phyloP scores from a whole-genome alignment of 2,888 invertebrate species.

The Strigamia transsilvanica region DNA sequence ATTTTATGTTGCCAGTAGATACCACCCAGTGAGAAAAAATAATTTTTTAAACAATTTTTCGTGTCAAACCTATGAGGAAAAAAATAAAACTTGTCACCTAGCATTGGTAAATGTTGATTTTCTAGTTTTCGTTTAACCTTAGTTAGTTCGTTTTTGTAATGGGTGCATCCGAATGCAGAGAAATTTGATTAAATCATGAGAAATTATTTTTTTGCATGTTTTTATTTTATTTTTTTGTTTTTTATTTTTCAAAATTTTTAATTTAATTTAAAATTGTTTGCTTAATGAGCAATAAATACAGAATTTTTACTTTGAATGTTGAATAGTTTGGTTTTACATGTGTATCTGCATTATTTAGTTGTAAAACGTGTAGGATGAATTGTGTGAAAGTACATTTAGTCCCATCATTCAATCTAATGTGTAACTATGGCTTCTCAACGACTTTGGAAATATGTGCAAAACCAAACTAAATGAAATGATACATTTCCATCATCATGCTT shows the following conservation, averaged over 20 bases:
- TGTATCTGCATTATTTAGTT: slow-evolving; percentile 18
- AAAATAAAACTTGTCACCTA: background rate
- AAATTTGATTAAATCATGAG: slow-evolving; percentile 15
- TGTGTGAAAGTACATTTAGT: slow-evolving; percentile 17
- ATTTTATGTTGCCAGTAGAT: slow-evolving; percentile 52
- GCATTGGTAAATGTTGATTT: background rate
- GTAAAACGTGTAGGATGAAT: slow-evolving; percentile 10
- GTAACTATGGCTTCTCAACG: slow-evolving; percentile 17
- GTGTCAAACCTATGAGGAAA: background rate
- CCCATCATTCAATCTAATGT: background rate
- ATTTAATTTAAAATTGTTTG: background rate
- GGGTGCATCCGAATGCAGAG: slow-evolving; percentile 27
- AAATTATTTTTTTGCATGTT: slow-evolving; percentile 26
- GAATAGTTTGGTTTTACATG: background rate
- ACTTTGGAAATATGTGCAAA: slow-evolving; percentile 25
- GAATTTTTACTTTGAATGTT: background rate
- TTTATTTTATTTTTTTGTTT: background rate
- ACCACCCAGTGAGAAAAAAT: slow-evolving; percentile 40
- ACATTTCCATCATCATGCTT: slow-evolving; percentile 39
- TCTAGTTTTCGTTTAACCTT: background rate
- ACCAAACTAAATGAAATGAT: slow-evolving; percentile 44
- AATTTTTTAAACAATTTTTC: background rate
- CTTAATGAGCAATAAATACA: background rate
- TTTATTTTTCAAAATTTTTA: background rate
- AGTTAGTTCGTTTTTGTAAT: slow-evolving; percentile 7